Evolutionary conservation across 2,797 vertebrate genomes (phyloP).

Genomic region (Chaetodon trifasciatus): DNA sequence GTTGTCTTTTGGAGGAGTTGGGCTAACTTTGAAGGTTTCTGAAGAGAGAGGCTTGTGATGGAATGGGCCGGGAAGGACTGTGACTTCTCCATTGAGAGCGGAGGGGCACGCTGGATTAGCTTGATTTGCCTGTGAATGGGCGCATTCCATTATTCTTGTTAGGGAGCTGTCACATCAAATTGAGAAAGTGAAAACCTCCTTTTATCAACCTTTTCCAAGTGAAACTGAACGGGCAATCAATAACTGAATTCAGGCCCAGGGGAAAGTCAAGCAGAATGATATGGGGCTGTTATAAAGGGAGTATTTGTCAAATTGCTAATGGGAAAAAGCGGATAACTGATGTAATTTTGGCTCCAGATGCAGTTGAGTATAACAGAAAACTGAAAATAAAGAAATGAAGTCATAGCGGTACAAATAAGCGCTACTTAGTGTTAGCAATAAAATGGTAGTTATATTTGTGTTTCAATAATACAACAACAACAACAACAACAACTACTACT

Average conservation of each 20-base stretch:
- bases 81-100: constrained; percentile 95
- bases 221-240: constrained; percentile 96
- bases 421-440: constrained; percentile 30
- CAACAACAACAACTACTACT: neutral
- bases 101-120: constrained; percentile 99
- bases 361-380: constrained; percentile 81
- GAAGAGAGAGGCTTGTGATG: constrained; percentile 93
- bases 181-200: constrained; percentile 98
- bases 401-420: constrained; percentile 61
- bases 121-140: constrained; percentile 99
- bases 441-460: constrained; percentile 31
- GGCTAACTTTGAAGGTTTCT: constrained; percentile 93
- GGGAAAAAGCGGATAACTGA: constrained; percentile 89
- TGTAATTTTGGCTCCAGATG: constrained; percentile 89
- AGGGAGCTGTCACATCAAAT: constrained; percentile 99
- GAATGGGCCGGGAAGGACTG: constrained; percentile 96
- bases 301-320: constrained; percentile 93
- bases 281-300: constrained; percentile 88
- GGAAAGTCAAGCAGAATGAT: constrained; percentile 98
- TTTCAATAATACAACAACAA: constrained; percentile 12
- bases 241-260: constrained; percentile 94
- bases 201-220: constrained; percentile 98
- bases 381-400: constrained; percentile 79
- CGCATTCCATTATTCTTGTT: constrained; percentile 99
- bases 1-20: constrained; percentile 91